Conservation (phyloP, 2,888 invertebrate species). For the Xylota sylvarum region DNA sequence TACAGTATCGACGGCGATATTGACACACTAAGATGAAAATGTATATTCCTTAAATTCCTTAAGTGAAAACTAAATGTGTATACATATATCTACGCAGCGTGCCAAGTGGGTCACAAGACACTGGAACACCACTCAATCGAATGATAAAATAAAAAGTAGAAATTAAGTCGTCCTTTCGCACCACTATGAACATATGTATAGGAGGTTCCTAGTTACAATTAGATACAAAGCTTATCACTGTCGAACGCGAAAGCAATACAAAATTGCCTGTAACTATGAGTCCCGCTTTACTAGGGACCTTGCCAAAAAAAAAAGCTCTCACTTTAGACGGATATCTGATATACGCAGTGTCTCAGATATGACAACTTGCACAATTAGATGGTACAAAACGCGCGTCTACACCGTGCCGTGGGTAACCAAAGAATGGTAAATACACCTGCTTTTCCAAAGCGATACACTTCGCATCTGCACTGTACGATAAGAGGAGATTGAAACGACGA, state of each 20-base stretch:
- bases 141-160: conserved; percentile 23
- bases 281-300: conserved; percentile 37
- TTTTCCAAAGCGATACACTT: conserved; percentile 85
- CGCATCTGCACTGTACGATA: conserved; percentile 80
- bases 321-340: conserved; percentile 47
- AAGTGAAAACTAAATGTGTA: conserved; percentile 73
- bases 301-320: conserved; percentile 38
- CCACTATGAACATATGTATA: not conserved
- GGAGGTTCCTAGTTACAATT: not conserved
- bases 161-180: conserved; percentile 60
- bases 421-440: conserved; percentile 85
- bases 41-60: conserved; percentile 77
- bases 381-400: conserved; percentile 82
- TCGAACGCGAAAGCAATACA: not conserved
- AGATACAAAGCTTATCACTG: conserved; percentile 23
- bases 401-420: conserved; percentile 85
- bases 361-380: conserved; percentile 65
- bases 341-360: conserved; percentile 59
- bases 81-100: conserved; percentile 67
- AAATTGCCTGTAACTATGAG: conserved; percentile 7
- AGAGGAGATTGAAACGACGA: conserved; percentile 78
- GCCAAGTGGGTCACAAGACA: conserved; percentile 70
- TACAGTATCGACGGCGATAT: conserved; percentile 46
- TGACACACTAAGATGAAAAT: conserved; percentile 70
- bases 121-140: conserved; percentile 31